Evolutionary conservation across 2,888 invertebrate genomes (phyloP).

Genomic region (Sinhomidia bicolor): DNA sequence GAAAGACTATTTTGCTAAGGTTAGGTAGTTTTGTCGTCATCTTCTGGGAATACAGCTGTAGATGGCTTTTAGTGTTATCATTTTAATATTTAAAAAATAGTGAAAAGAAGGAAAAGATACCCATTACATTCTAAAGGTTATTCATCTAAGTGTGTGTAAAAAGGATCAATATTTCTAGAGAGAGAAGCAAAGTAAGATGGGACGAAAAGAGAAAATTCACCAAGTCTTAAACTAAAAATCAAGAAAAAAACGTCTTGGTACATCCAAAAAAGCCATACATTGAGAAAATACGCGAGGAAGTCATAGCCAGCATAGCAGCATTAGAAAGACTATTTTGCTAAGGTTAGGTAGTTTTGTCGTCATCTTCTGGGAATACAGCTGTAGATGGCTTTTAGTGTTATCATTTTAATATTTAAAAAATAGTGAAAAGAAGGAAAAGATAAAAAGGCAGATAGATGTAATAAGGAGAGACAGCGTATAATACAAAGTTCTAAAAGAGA

Average conservation of each 20-base stretch:
- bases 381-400: slow-evolving; percentile 63
- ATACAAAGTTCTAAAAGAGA: no score
- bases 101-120: slow-evolving; percentile 25
- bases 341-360: not conserved
- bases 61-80: slow-evolving; percentile 66
- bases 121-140: slow-evolving; percentile 65
- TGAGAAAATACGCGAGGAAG: not conserved
- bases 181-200: not conserved
- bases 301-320: no score
- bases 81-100: slow-evolving; percentile 51
- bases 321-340: not conserved
- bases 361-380: not conserved
- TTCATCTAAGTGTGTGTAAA: slow-evolving; percentile 53
- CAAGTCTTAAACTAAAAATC: not conserved
- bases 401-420: slow-evolving; percentile 56
- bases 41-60: not conserved
- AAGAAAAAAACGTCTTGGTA: not conserved
- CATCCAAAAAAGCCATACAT: not conserved
- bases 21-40: not conserved
- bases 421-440: slow-evolving; percentile 23
- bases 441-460: no score
- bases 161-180: not conserved
- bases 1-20: not conserved
- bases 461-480: no score
- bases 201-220: not conserved